Evolutionary conservation across 2,797 vertebrate genomes (phyloP), one percentile per base, ranked within the genome.

Genomic region (Rhinella marina): DNA sequence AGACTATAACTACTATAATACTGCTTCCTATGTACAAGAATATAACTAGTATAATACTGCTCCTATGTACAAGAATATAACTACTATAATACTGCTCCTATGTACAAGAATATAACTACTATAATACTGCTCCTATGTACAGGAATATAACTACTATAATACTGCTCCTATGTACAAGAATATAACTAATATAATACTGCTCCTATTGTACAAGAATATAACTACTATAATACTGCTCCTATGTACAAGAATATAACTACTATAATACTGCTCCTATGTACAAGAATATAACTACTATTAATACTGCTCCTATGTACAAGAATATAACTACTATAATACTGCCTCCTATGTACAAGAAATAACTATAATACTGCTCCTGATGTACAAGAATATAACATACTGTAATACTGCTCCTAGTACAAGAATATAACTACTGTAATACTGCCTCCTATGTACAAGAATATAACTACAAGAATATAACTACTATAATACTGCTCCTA

Each of bases 11-110:
- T 68, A 68, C 64, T 68, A 68, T 68, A 68, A 68, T 68, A 68
- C 64, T 68, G 64, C 64, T 7, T 1, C 64, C 64, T 68, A 27
- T 68, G 13, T 68, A 68, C 64, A 68, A 25, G 64, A 68, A 68
- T 68, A 68, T 68, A 68, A 68, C 64, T 68, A 68, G 10, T 68
- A 68, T 68, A 68, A 68, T 68, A 68, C 64, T 68, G 64, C 25
- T 25, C 62, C 62, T 25, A 66, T 48, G 25, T 68, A 29, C 27
- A 27, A 27, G 66, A 68, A 68, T 27, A 64, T 64, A 64, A 64
- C 62, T 64, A 11, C 62, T 64, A 64, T 64, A 64, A 64, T 64
- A n/a, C 62, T 25, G 14, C 27, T 19, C 68, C 27, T 70, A 32
- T 32, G 4, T 27, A 27, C n/a, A 25, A n/a, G 62, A 64, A n/a